Percentiles rank a stretch among this genome's conserved stretches.
phyloP scores from a whole-genome alignment of 2,797 vertebrate species.

The Mus minutoides region DNA sequence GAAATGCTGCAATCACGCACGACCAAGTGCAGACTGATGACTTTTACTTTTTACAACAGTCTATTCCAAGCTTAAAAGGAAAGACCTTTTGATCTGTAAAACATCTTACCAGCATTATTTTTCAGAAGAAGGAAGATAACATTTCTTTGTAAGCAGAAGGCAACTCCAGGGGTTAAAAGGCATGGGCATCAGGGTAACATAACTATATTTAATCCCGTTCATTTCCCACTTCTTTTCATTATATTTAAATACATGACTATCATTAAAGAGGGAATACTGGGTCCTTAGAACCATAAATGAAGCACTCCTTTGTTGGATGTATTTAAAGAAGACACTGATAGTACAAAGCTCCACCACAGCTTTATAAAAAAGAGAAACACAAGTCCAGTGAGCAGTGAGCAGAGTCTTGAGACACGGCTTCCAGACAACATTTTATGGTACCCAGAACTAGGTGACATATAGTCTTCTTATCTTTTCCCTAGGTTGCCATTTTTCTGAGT shows the following conservation, averaged over 20 bases:
- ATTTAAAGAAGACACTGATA: not conserved
- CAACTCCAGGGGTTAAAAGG: not conserved
- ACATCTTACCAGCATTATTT: not conserved
- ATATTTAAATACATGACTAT: not conserved
- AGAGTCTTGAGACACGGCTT: not conserved
- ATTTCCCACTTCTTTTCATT: not conserved
- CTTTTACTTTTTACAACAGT: not conserved
- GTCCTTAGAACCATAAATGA: not conserved
- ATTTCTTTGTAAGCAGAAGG: not conserved
- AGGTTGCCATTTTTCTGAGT: not conserved
- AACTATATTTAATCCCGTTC: not conserved
- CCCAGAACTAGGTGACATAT: not conserved
- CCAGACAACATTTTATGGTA: not conserved
- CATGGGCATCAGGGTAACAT: not conserved
- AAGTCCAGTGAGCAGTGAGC: not conserved
- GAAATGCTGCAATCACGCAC: not conserved
- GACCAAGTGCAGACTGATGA: not conserved
- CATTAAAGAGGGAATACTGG: not conserved
- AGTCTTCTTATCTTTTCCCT: not conserved
- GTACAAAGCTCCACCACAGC: rapidly evolving
- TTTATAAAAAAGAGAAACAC: not conserved
- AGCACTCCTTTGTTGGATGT: not conserved
- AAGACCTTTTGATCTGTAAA: not conserved
- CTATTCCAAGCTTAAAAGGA: too few relatives aligned
- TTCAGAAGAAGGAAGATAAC: not conserved